Conservation (phyloP, 2,888 invertebrate species). For the Cosmopolites sordidus region DNA sequence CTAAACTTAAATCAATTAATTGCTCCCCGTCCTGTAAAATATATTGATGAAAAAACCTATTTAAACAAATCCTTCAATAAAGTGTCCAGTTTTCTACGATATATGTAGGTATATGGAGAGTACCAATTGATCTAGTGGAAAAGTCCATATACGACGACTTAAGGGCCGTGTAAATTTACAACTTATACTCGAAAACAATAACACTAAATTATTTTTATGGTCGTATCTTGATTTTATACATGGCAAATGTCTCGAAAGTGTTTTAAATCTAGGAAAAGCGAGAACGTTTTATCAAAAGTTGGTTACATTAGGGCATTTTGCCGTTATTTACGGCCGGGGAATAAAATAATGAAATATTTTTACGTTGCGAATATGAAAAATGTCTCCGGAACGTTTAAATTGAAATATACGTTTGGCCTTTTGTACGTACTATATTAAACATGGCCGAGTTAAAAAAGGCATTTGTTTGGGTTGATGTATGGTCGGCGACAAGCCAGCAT, state of each 20-base stretch:
- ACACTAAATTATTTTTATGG: constrained; percentile 38
- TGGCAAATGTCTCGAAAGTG: constrained; percentile 36
- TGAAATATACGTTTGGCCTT: constrained; percentile 33
- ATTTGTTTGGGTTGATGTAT: constrained; percentile 16
- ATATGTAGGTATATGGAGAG: too few relatives aligned
- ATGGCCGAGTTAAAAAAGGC: constrained; percentile 28
- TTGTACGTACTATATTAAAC: constrained; percentile 29
- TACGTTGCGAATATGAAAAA: constrained; percentile 38
- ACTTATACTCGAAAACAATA: constrained; percentile 27
- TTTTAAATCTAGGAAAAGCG: constrained; percentile 38
- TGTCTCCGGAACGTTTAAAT: constrained; percentile 34
- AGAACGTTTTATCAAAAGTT: constrained; percentile 39
- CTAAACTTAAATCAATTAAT: too few relatives aligned
- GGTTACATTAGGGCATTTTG: constrained; percentile 38
- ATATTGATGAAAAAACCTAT: too few relatives aligned
- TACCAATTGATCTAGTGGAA: too few relatives aligned
- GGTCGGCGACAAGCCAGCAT: neutral
- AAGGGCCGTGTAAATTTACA: constrained; percentile 12
- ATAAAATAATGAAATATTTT: constrained; percentile 41
- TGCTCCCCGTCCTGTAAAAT: too few relatives aligned
- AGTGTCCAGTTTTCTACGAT: too few relatives aligned
- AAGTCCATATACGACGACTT: too few relatives aligned
- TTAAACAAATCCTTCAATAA: too few relatives aligned
- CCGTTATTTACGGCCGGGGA: constrained; percentile 35
- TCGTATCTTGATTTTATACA: constrained; percentile 34